These are phyloP conservation scores for Laticauda colubrina DNA, from an alignment of 2,113 vertebrate genomes.

Conservation along the genomic window DNA sequence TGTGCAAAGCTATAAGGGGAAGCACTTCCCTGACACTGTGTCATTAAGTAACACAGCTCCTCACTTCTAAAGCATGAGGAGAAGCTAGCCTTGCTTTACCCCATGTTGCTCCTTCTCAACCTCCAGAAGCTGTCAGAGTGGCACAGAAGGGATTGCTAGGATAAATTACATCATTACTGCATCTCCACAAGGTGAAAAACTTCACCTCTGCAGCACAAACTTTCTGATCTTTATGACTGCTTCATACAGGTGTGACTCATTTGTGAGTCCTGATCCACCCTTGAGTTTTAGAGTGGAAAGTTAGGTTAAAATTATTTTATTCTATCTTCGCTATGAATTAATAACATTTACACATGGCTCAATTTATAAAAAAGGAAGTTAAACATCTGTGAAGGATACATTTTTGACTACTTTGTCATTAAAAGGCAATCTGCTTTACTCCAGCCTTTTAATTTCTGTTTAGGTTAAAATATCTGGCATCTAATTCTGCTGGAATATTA, in stretches of 20 bases:
- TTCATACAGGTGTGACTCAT: background rate
- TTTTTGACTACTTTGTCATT: background rate
- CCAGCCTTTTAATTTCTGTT: background rate
- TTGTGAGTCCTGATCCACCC: background rate
- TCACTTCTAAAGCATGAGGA: background rate
- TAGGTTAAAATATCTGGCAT: background rate
- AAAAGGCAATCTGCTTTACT: background rate
- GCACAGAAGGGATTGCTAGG: background rate
- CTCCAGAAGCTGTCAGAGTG: background rate
- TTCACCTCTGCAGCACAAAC: background rate
- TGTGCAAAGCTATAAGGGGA: background rate
- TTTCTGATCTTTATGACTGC: background rate
- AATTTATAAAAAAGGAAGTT: background rate
- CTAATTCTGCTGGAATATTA: background rate
- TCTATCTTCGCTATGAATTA: background rate
- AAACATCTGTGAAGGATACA: background rate
- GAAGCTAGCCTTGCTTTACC: background rate
- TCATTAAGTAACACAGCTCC: background rate
- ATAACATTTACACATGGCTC: too few relatives aligned
- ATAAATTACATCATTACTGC: background rate
- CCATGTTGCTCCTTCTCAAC: background rate
- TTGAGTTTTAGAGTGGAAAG: background rate
- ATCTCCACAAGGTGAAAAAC: background rate
- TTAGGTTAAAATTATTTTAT: background rate
- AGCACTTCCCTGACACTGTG: background rate